These are phyloP conservation scores for Parapsyche elsis DNA, from an alignment of 1,140 invertebrate species.

Conservation along the genomic window DNA sequence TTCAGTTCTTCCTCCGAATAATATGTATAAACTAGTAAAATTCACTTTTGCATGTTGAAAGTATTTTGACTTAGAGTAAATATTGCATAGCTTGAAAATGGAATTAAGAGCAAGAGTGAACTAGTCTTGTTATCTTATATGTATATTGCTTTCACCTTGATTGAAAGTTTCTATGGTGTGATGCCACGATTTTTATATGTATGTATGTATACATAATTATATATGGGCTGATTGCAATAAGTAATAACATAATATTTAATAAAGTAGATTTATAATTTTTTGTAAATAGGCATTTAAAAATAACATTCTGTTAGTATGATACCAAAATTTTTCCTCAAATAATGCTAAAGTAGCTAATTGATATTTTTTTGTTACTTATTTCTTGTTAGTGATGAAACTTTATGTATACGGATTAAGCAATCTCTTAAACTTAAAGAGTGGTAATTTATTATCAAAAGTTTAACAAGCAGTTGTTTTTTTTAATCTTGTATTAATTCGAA, in stretches of 20 bases:
- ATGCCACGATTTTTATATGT: slow-evolving; percentile 5
- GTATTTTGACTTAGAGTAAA: background rate
- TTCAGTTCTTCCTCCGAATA: slow-evolving; percentile 13
- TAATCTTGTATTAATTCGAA: too few species aligned
- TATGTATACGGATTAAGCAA: background rate
- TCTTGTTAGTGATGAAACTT: background rate
- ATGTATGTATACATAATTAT: slow-evolving; percentile 13
- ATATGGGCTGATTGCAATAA: slow-evolving; percentile 42
- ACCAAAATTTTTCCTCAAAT: slow-evolving; percentile 36
- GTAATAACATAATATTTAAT: slow-evolving; percentile 15
- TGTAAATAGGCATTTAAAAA: slow-evolving; percentile 30
- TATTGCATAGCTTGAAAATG: slow-evolving; percentile 3
- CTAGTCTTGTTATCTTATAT: slow-evolving; percentile 40
- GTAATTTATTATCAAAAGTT: too few species aligned
- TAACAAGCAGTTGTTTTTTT: too few species aligned
- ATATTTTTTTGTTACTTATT: background rate
- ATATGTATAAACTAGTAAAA: too few species aligned
- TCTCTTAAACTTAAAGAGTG: background rate
- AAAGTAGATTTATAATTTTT: slow-evolving; percentile 28
- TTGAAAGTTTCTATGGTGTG: slow-evolving; percentile 19
- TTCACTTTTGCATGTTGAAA: too few species aligned
- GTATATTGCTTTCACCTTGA: slow-evolving; percentile 17
- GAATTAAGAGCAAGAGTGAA: slow-evolving; percentile 17
- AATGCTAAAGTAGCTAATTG: slow-evolving; percentile 1
- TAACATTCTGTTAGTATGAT: slow-evolving; percentile 28